Evolutionary conservation across 2,888 invertebrate genomes (phyloP).

Genomic region (Ganaspis brasiliensis): DNA sequence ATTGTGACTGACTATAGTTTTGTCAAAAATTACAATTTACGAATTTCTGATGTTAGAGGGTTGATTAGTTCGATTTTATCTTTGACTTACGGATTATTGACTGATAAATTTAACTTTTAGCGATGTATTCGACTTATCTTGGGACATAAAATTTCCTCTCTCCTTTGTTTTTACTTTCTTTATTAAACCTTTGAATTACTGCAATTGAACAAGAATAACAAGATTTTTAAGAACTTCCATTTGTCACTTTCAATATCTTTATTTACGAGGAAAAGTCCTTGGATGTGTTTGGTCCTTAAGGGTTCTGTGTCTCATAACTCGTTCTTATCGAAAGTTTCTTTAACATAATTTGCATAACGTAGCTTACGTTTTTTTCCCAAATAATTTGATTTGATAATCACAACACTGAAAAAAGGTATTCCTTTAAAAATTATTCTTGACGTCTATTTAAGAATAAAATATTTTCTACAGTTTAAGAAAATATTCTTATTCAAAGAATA

Average conservation of each 20-base stretch:
- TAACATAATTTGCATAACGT: too few species aligned
- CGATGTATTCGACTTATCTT: conserved; percentile 13
- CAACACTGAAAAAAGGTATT: too few species aligned
- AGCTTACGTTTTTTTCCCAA: too few species aligned
- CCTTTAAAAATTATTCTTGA: too few species aligned
- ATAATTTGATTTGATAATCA: too few species aligned
- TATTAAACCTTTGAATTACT: conserved; percentile 4
- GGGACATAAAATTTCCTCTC: neutral
- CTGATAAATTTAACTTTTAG: conserved; percentile 4
- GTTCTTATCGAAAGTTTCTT: too few species aligned
- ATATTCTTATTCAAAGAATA: too few species aligned
- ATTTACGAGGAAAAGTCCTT: neutral
- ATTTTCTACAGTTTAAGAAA: too few species aligned
- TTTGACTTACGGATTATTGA: conserved; percentile 11
- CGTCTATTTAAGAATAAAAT: too few species aligned
- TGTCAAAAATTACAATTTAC: too few species aligned
- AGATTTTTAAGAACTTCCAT: neutral
- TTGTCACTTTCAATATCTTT: neutral
- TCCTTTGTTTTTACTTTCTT: neutral
- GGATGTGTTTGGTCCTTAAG: neutral
- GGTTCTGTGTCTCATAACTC: too few species aligned
- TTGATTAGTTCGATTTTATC: neutral
- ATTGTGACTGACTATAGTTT: too few species aligned
- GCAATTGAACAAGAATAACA: neutral
- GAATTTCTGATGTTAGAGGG: neutral